Base-by-base conservation (phyloP, 2,113 vertebrate genomes). In the Cromileptes altivelis region DNA sequence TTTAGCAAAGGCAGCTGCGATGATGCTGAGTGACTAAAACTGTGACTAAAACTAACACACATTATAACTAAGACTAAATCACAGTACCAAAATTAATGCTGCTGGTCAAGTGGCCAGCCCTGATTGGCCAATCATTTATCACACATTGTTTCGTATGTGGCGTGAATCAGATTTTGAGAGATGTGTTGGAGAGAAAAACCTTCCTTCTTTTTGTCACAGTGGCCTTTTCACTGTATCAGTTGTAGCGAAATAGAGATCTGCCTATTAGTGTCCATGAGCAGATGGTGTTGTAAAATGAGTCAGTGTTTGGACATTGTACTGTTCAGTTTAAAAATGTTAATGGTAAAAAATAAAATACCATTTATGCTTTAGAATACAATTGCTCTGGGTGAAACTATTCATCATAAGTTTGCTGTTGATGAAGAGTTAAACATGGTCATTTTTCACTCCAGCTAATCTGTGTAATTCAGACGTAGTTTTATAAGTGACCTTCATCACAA, bases 261-360 rank as follows among this genome's bases (percentile, higher is more conserved):
- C 63, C 63, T 63, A 71, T 72, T 78, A 82, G 82, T 64, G 58
- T 30, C 71, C 47, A 17, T 27, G 72, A 78, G 19, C 85, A 91
- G 85, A 84, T 82, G 82, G 77, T 53, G 85, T 23, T 69, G 84
- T 81, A 79, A 80, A 78, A 76, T 63, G 80, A 81, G 15, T 81
- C 65, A 69, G 85, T 52, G 37, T 85, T 82, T 60, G 69, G 53
- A 65, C 47, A 13, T 78, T 91, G 85, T 78, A 80, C 62, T 56
- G 71, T 42, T 58, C 75, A 70, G 75, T 69, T 63, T 42, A 78
- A 79, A 78, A 72, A 80, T 67, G 23, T 75, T 73, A 62, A 72
- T 64, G 33, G 19, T 4, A 74, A 56, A 78, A 65, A 73, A 68
- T 57, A 13, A 70, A 85, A 62, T 23, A 14, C 5, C 5, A 64